Evolutionary conservation across 2,113 vertebrate genomes (phyloP).

Genomic region (Aramus guarauna): DNA sequence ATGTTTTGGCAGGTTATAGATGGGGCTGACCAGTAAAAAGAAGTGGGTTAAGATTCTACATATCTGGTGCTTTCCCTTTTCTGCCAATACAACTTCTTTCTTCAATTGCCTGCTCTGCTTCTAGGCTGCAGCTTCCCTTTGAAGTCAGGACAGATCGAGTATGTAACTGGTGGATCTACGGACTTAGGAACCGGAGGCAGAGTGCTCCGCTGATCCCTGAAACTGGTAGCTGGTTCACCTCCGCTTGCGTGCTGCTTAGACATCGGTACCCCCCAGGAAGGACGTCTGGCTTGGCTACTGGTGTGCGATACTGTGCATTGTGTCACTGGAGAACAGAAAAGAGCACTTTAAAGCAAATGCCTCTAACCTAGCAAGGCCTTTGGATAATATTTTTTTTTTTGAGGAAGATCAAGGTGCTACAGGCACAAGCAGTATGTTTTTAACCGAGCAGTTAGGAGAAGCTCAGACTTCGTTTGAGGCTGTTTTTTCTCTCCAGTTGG

Average conservation of each 20-base stretch:
- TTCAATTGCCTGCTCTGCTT: not conserved
- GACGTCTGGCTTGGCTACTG: rapidly evolving
- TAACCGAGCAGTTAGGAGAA: not conserved
- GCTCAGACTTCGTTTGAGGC: not conserved
- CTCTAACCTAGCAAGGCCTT: not conserved
- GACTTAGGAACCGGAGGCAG: not conserved
- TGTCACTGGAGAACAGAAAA: not conserved
- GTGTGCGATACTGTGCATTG: too few relatives aligned
- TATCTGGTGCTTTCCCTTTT: not conserved
- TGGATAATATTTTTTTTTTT: not conserved
- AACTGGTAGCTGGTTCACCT: not conserved
- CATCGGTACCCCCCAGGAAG: not conserved
- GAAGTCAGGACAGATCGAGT: not conserved
- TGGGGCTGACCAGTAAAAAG: not conserved
- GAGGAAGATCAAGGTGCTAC: not conserved
- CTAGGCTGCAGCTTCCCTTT: not conserved
- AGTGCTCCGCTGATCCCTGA: not conserved
- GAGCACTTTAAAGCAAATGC: not conserved
- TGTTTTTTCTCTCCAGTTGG: not conserved
- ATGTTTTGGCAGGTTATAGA: not conserved
- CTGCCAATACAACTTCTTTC: not conserved
- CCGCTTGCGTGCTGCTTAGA: not conserved
- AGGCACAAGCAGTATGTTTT: not conserved
- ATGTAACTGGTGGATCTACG: not conserved
- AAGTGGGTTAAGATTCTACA: not conserved